Evolutionary conservation across 2,113 vertebrate species (phyloP), one percentile per base, ranked within the genome.

Genomic region (Sylvia atricapilla): DNA sequence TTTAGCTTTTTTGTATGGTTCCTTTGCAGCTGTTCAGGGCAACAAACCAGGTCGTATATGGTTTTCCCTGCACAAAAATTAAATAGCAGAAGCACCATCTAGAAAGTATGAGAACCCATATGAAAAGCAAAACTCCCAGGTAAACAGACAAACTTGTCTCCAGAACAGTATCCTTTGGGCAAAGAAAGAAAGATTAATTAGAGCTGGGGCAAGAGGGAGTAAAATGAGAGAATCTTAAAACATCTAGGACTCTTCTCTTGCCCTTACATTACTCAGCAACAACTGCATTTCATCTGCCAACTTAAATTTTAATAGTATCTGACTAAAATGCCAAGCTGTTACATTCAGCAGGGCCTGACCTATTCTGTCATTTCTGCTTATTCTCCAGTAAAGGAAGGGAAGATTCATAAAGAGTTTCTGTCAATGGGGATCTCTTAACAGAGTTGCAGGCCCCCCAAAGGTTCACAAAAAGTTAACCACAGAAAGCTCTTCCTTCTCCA

Each of bases 221-320:
- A 37, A 41, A 87, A 75, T 2, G 10, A 56, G 7, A 56, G 56
- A 76, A n/a, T 64, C 28, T 23, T 46, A 68, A 58, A 35, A 56
- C 53, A 46, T 66, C 77, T 82, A 84, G 7, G 53, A 31, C 53
- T 89, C 68, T 67, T 84, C 56, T 79, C 70, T 56, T 91, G 47
- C 66, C 67, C 74, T 60, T 84, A n/a, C 8, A 15, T 78, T 96
- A 73, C 49, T 91, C 74, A 89, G 28, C 33, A 89, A 62, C 69
- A 87, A 93, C 77, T 75, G 81, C n/a, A 76, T 94, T 94, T 94
- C 94, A 78, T 91, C 93, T 69, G 46, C 25, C 79, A 69, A 87
- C 81, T 56, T 89, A 72, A 81, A 91, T 67, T 90, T 87, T 84
- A 84, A 89, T 74, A 82, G 30, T 62, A 73, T 91, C 70, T 95